Evolutionary conservation across 1,140 invertebrate genomes (phyloP).

Genomic region (Drosophila suzukii): DNA sequence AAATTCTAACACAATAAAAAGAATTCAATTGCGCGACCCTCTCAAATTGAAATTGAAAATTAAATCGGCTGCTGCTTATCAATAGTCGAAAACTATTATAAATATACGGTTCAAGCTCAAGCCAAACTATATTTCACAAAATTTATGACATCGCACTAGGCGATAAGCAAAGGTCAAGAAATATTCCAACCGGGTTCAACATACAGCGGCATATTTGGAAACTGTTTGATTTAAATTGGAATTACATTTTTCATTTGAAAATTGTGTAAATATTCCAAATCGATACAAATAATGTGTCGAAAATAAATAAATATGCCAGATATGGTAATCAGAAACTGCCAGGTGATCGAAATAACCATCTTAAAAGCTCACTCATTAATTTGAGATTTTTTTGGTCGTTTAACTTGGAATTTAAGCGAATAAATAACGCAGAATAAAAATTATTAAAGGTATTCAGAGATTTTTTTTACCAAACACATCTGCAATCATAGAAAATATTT

Average conservation of each 20-base stretch:
- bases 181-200: slow-evolving; percentile 7
- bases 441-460: slow-evolving; percentile 14
- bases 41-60: slow-evolving; percentile 39
- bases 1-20: slow-evolving; percentile 39
- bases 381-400: slow-evolving; percentile 42
- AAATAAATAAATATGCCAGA: slow-evolving; percentile 54
- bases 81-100: slow-evolving; percentile 42
- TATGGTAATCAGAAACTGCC: slow-evolving; percentile 39
- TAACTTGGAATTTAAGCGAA: slow-evolving; percentile 35
- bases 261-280: slow-evolving; percentile 70
- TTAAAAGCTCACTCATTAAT: slow-evolving; percentile 58
- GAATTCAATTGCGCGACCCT: slow-evolving; percentile 27
- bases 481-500: too few relatives aligned
- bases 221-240: slow-evolving; percentile 65
- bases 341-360: slow-evolving; percentile 39
- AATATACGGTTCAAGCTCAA: slow-evolving; percentile 70
- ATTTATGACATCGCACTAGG: slow-evolving; percentile 64
- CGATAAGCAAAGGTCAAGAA: slow-evolving; percentile 52
- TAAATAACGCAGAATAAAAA: slow-evolving; percentile 24
- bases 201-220: slow-evolving; percentile 24
- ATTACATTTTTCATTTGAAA: slow-evolving; percentile 70
- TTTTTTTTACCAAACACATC: too few relatives aligned
- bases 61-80: slow-evolving; percentile 52
- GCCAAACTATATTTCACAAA: slow-evolving; percentile 40
- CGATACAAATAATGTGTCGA: slow-evolving; percentile 70